Percentiles rank a stretch among this genome's conserved stretches.
phyloP scores from a whole-genome alignment of 1,140 invertebrate genomes.

The Elymnias hypermnestra region DNA sequence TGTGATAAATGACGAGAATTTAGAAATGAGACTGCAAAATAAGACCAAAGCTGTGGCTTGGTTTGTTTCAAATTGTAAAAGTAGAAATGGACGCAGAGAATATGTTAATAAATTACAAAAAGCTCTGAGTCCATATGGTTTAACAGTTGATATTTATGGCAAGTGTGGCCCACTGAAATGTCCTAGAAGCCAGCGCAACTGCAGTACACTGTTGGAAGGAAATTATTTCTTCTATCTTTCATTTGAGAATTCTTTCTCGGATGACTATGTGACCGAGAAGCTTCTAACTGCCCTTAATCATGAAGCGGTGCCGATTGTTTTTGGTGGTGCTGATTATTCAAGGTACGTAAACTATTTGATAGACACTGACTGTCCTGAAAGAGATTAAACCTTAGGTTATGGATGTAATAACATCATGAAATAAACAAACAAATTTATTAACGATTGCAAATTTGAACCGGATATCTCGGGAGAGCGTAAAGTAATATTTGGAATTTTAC shows the following conservation, averaged over 20 bases:
- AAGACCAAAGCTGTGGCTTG: conserved; percentile 77
- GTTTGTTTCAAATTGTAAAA: conserved; percentile 82
- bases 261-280: conserved; percentile 82
- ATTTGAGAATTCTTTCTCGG: conserved; percentile 80
- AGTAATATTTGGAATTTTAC: too few species aligned
- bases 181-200: conserved; percentile 26
- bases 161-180: conserved; percentile 75
- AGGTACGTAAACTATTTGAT: conserved; percentile 25
- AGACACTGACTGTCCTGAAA: background rate
- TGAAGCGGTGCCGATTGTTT: conserved; percentile 74
- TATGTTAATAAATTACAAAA: conserved; percentile 78
- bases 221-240: conserved; percentile 83
- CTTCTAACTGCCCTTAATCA: conserved; percentile 73
- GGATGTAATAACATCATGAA: too few species aligned
- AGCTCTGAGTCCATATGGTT: conserved; percentile 60
- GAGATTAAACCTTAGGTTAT: too few species aligned
- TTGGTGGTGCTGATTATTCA: conserved; percentile 63
- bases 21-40: conserved; percentile 28
- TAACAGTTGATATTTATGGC: conserved; percentile 82
- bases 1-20: conserved; percentile 23
- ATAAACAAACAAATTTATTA: too few species aligned
- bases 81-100: conserved; percentile 74
- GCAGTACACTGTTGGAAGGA: conserved; percentile 61
- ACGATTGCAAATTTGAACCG: too few species aligned
- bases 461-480: too few species aligned